Conservation (phyloP, 1,140 invertebrate genomes). For the Solen grandis region DNA sequence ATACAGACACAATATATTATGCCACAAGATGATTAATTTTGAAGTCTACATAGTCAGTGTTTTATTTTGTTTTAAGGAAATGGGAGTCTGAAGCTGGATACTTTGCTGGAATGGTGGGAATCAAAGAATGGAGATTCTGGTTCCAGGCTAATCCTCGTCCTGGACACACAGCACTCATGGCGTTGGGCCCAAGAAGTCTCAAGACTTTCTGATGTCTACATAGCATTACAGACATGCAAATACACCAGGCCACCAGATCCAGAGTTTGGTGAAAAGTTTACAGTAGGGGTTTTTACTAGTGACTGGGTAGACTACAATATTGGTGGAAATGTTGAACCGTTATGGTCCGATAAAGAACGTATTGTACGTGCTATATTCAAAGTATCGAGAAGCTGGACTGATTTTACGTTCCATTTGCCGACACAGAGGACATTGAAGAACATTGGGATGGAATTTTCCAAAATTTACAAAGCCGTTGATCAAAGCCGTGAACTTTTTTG, state of each 20-base stretch:
- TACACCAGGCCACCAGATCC: constrained; percentile 58
- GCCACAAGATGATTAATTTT: not conserved
- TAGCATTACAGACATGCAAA: constrained; percentile 76
- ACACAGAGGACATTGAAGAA: constrained; percentile 73
- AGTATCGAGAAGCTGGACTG: constrained; percentile 74
- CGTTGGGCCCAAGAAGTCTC: constrained; percentile 70
- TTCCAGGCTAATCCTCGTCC: constrained; percentile 74
- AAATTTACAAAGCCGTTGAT: constrained; percentile 72
- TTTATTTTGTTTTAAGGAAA: constrained; percentile 68
- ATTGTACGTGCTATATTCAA: constrained; percentile 66
- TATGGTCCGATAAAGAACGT: constrained; percentile 67
- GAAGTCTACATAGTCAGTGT: not conserved
- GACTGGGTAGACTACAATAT: constrained; percentile 76
- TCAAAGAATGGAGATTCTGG: constrained; percentile 67
- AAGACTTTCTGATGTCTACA: constrained; percentile 59
- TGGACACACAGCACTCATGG: constrained; percentile 75
- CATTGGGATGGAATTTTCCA: constrained; percentile 77
- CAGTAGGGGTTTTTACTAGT: constrained; percentile 75
- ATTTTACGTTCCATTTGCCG: constrained; percentile 78
- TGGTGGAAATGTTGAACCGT: constrained; percentile 63
- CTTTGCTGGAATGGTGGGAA: constrained; percentile 76
- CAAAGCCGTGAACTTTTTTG: constrained; percentile 69
- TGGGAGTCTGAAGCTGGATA: constrained; percentile 69
- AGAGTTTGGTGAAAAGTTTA: constrained; percentile 56
- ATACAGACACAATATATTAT: too few relatives aligned